Evolutionary conservation across 2,113 vertebrate genomes (phyloP).

Genomic region (Hydrolagus affinis): DNA sequence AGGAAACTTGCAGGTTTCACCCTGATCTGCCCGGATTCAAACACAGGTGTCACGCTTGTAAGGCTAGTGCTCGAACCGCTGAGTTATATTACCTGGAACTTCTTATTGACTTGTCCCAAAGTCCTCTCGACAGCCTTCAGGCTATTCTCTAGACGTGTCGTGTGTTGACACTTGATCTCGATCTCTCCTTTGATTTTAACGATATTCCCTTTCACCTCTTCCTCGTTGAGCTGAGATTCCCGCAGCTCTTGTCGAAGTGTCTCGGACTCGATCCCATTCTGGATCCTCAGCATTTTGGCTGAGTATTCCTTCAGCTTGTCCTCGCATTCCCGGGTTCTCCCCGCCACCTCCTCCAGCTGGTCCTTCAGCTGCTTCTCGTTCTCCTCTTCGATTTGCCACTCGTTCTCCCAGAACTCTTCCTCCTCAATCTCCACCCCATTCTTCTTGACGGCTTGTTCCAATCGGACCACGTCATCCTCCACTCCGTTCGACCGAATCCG

Average conservation of each 20-base stretch:
- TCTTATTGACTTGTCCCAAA: slow-evolving; percentile 75
- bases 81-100: slow-evolving; percentile 68
- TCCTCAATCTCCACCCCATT: slow-evolving; percentile 90
- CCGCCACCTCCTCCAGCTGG: slow-evolving; percentile 75
- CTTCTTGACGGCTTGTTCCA: slow-evolving; percentile 82
- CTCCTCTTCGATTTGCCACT: slow-evolving; percentile 89
- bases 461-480: slow-evolving; percentile 73
- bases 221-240: slow-evolving; percentile 76
- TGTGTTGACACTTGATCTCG: slow-evolving; percentile 82
- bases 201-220: slow-evolving; percentile 76
- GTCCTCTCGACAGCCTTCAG: slow-evolving; percentile 85
- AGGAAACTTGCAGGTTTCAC: no score
- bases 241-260: slow-evolving; percentile 74
- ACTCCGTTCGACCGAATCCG: slow-evolving; percentile 52
- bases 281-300: slow-evolving; percentile 71
- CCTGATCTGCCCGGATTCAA: no score
- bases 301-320: slow-evolving; percentile 70
- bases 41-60: no score
- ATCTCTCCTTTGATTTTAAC: slow-evolving; percentile 77
- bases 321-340: slow-evolving; percentile 73
- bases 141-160: slow-evolving; percentile 80
- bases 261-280: slow-evolving; percentile 77
- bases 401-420: slow-evolving; percentile 94
- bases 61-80: no score
- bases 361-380: slow-evolving; percentile 91